A percentile compares a stretch with the other conserved stretches of the same genome.
Conservation (phyloP, 1,140 invertebrate genomes). For the Tetragonula clypearis region DNA sequence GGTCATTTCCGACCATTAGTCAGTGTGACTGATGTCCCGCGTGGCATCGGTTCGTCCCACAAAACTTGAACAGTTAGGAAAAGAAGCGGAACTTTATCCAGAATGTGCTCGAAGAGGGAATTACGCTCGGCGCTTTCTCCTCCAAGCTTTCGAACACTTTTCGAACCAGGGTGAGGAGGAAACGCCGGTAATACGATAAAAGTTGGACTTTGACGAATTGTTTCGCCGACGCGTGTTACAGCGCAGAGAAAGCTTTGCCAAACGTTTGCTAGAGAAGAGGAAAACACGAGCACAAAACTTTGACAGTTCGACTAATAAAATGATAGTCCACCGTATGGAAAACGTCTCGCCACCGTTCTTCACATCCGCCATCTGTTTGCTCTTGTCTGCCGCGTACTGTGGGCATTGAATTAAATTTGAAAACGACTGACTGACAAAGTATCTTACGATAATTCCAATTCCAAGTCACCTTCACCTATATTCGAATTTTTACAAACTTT, state of each 20-base stretch:
- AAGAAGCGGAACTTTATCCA: background rate
- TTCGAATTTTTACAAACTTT: constrained; percentile 92
- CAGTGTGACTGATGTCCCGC: background rate
- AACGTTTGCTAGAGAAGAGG: background rate
- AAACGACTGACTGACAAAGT: constrained; percentile 93
- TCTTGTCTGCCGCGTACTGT: no score
- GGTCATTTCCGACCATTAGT: background rate
- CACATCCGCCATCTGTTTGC: no score
- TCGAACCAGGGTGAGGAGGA: background rate
- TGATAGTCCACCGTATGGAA: no score
- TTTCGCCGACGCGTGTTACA: background rate
- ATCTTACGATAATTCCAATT: constrained; percentile 83
- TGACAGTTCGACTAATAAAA: no score
- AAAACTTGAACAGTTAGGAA: background rate
- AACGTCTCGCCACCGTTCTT: no score
- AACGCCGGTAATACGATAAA: background rate
- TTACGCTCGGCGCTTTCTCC: background rate
- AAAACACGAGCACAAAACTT: no score
- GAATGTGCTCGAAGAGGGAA: background rate
- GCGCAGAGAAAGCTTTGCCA: background rate
- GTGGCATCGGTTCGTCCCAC: background rate
- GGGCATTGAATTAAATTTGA: constrained; percentile 77
- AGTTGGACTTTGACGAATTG: background rate
- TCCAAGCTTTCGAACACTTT: background rate
- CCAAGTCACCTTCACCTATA: constrained; percentile 86